Evolutionary conservation across 2,113 vertebrate genomes (phyloP).

Genomic region (Murina feae): DNA sequence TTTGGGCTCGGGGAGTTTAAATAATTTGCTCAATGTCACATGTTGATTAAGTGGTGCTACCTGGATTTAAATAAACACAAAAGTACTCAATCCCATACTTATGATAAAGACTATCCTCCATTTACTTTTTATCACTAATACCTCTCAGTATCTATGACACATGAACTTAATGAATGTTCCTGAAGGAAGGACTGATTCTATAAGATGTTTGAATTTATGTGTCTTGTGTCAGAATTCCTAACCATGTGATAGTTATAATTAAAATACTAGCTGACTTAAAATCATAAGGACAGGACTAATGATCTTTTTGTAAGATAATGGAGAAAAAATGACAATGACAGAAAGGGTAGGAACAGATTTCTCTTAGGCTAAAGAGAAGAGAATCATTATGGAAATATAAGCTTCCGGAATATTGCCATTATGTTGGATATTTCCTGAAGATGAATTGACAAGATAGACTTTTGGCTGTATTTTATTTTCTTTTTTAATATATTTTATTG

Average conservation of each 20-base stretch:
- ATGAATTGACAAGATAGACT: not conserved
- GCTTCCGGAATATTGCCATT: not conserved
- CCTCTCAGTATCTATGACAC: not conserved
- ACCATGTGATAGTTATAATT: not conserved
- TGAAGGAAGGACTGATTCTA: not conserved
- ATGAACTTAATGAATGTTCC: not conserved
- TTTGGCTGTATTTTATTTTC: not conserved
- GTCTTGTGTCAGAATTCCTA: not conserved
- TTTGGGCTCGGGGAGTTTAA: not conserved
- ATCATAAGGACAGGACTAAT: not conserved
- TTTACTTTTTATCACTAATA: not conserved
- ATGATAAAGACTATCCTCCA: no score
- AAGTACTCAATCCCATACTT: not conserved
- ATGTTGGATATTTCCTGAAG: not conserved
- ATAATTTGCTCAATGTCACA: not conserved
- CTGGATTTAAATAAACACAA: not conserved
- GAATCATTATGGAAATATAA: not conserved
- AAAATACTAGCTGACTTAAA: not conserved
- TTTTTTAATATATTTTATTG: no score
- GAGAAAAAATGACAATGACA: not conserved
- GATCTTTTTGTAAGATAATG: not conserved
- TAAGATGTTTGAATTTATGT: not conserved
- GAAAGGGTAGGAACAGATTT: not conserved
- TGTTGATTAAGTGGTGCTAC: not conserved
- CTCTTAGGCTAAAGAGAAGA: not conserved